Percentiles rank a stretch among this genome's conserved stretches.
phyloP scores from a whole-genome alignment of 2,113 vertebrate genomes.

The Lynx canadensis region DNA sequence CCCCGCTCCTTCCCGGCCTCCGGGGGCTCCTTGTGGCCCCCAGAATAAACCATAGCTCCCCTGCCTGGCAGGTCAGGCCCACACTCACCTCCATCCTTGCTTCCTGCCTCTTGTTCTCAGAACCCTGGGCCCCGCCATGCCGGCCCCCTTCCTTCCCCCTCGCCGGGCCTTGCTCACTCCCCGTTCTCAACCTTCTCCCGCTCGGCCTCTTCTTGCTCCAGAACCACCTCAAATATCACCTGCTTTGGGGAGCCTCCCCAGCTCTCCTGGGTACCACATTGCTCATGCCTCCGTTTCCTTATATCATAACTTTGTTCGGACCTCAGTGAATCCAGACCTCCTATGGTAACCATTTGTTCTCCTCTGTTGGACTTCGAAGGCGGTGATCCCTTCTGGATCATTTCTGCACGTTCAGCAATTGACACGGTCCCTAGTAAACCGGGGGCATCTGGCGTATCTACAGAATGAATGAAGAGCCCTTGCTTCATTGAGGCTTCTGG shows the following conservation, averaged over 20 bases:
- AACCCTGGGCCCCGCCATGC: neutral
- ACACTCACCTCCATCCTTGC: neutral
- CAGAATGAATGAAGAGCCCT: neutral
- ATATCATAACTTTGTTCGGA: neutral
- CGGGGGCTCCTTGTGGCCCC: neutral
- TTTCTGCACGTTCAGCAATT: neutral
- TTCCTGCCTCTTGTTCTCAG: neutral
- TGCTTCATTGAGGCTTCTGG: neutral
- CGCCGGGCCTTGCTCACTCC: too few relatives aligned
- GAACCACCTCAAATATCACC: neutral
- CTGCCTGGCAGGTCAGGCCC: neutral
- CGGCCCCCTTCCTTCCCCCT: neutral
- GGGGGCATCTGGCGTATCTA: neutral
- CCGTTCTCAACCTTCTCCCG: neutral
- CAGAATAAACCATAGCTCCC: neutral
- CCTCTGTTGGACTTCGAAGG: neutral
- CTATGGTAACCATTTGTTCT: neutral
- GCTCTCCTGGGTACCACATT: neutral
- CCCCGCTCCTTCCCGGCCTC: neutral
- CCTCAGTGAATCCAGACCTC: neutral
- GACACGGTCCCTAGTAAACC: neutral
- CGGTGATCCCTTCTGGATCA: neutral
- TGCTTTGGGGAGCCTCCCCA: neutral
- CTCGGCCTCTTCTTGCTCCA: neutral
- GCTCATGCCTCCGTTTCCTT: neutral